Base-by-base conservation (phyloP, 2,113 vertebrate species). In the Neodontobutis hainanensis region DNA sequence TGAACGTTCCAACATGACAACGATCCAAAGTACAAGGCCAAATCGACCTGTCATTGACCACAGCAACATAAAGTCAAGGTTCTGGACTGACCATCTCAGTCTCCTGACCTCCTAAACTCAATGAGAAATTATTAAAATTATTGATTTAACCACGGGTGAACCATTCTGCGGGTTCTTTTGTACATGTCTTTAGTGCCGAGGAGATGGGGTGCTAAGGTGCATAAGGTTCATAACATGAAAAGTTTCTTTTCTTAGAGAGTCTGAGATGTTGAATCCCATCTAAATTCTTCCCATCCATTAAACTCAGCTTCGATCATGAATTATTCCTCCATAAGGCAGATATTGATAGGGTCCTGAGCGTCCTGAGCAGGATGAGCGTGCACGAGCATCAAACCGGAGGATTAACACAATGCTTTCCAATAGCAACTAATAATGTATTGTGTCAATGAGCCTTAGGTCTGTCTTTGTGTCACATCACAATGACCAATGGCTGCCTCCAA, bases 291-390 rank as follows among this genome's bases (percentile, higher is more conserved):
- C 68, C 66, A 70, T 75, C 36, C 40, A 11, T 60, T 56, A 9
- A 65, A 8, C 71, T 64, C 45, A 63, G 11, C 19, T 70, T 50
- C 16, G 43, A 61, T 73, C 78, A 82, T 80, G 62, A 77, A 70
- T 83, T 75, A 83, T 75, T 82, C 65, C 61, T 0, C 11, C n/a
- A 66, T 68, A 52, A 74, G 70, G 38, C 42, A 43, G 50, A 38
- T 81, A 83, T 84, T 55, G 86, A 90, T 77, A 64, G 5, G n/a
- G 35, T 49, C 15, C 71, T n/a, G 70, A 27, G 68, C 68, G 52
- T 53, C 55, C 2, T 85, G 82, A 85, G 8, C 19, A 27, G 73
- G 83, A 82, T 84, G 67, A 62, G 69, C 86, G 67, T 84, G 84
- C 16, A 36, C 59, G 0, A 45, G 83, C 75, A 87, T 87, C 27